Conservation (phyloP, 2,888 invertebrate species). For the Gandaritis pyraliata region DNA sequence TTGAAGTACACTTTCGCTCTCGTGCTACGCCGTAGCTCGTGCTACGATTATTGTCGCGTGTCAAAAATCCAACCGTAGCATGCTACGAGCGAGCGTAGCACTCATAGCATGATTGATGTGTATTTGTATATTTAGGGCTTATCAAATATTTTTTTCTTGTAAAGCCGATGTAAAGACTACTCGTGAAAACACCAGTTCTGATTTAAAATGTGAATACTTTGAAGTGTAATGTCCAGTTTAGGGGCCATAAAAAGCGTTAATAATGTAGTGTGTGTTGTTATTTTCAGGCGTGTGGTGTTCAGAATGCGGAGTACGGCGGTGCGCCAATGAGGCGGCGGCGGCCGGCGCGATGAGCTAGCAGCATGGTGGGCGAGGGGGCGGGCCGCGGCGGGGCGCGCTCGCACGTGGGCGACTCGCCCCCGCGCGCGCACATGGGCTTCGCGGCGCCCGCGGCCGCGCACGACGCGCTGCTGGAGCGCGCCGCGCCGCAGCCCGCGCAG, state of each 20-base stretch:
- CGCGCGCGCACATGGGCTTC: constrained; percentile 84
- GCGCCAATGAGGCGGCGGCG: constrained; percentile 66
- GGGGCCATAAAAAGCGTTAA: too few species aligned
- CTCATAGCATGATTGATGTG: constrained; percentile 28
- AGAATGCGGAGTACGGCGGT: constrained; percentile 54
- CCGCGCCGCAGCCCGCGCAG: constrained; percentile 62
- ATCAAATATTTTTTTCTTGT: background rate
- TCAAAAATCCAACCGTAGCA: constrained; percentile 21
- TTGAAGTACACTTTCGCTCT: constrained; percentile 15
- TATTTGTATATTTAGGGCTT: constrained; percentile 3
- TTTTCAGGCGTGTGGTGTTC: constrained; percentile 41
- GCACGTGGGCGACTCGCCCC: constrained; percentile 86
- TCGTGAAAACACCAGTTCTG: too few species aligned
- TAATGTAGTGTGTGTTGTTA: background rate
- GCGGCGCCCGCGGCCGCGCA: constrained; percentile 84
- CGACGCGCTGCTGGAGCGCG: constrained; percentile 85
- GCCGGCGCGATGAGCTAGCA: constrained; percentile 80
- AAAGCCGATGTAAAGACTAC: too few species aligned
- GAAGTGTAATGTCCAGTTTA: too few species aligned
- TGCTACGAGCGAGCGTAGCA: constrained; percentile 29
- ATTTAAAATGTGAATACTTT: too few species aligned
- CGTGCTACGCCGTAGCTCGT: constrained; percentile 27
- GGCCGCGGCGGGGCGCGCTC: constrained; percentile 86
- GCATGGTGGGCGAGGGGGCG: constrained; percentile 86
- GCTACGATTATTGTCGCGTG: constrained; percentile 28